A percentile compares a stretch with the other conserved stretches of the same genome.
Conservation (phyloP, 2,888 invertebrate genomes). For the Antitype chi region DNA sequence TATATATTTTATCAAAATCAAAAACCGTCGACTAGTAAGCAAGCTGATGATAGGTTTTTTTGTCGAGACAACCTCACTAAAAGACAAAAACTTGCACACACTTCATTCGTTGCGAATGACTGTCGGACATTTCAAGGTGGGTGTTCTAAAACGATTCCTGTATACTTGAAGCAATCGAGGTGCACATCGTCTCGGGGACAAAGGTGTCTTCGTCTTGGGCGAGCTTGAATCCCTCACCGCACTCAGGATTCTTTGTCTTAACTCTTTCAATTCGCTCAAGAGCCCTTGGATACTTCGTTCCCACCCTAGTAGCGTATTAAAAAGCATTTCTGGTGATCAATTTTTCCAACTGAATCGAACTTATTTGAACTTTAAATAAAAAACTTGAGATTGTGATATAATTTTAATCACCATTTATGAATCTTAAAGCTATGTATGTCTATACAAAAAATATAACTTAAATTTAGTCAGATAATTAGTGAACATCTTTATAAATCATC, state of each 20-base stretch:
- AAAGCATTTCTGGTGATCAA: neutral
- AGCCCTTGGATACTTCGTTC: neutral
- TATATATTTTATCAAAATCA: neutral
- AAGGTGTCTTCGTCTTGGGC: neutral
- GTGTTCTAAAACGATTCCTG: neutral
- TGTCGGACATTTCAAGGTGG: neutral
- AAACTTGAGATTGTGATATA: conserved; percentile 78
- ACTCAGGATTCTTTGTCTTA: neutral
- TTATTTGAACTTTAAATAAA: conserved; percentile 9
- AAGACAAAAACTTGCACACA: too few species aligned
- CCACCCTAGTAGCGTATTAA: neutral
- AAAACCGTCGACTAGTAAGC: neutral
- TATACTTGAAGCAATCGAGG: neutral
- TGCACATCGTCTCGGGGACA: too few species aligned
- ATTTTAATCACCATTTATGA: conserved; percentile 86
- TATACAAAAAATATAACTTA: conserved; percentile 91
- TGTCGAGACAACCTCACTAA: neutral
- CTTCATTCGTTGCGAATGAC: too few species aligned
- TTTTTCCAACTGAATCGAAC: neutral
- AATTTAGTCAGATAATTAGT: conserved; percentile 89
- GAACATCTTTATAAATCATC: conserved; percentile 90
- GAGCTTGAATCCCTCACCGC: neutral
- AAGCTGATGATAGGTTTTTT: neutral
- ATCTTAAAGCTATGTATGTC: conserved; percentile 86
- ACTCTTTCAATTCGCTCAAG: neutral